phyloP scores from a whole-genome alignment of 2,888 invertebrate species.

The Yponomeuta evonymella region DNA sequence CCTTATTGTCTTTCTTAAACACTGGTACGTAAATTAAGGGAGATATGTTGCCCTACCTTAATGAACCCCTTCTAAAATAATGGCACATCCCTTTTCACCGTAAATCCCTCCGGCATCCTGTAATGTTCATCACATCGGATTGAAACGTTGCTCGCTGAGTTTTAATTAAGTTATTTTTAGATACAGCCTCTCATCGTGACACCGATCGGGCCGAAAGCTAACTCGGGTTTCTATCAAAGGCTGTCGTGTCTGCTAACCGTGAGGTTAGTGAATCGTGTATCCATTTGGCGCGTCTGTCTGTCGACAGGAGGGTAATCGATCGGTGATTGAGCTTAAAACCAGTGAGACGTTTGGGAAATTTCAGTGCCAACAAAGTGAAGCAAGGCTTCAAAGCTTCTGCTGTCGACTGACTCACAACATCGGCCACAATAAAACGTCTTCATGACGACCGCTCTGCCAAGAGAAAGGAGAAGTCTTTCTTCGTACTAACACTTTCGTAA shows the following conservation, averaged over 20 bases:
- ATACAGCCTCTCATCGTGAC: neutral
- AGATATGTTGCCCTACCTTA: neutral
- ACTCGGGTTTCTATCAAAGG: neutral
- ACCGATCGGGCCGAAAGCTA: neutral
- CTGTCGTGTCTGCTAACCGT: neutral
- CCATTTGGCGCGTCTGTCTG: neutral
- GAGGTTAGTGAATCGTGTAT: neutral
- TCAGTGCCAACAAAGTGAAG: too few species aligned
- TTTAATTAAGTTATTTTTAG: slow-evolving; percentile 2
- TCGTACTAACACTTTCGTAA: too few species aligned
- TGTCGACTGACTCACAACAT: too few species aligned
- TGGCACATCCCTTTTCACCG: neutral
- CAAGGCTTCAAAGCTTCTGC: too few species aligned
- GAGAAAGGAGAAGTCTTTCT: too few species aligned
- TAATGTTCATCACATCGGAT: neutral
- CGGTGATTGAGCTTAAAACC: neutral
- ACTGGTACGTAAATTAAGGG: neutral
- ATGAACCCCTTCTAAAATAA: neutral
- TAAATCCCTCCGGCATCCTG: neutral
- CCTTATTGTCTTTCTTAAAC: too few species aligned
- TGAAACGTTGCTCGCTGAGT: neutral
- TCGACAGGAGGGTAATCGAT: neutral
- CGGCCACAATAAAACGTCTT: too few species aligned
- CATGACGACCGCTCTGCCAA: too few species aligned
- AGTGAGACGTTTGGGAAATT: too few species aligned